Percentiles rank a stretch among this genome's conserved stretches.
Evolutionary conservation across 2,888 invertebrate species (phyloP).

Genomic region (Muschampia plurimacula): DNA sequence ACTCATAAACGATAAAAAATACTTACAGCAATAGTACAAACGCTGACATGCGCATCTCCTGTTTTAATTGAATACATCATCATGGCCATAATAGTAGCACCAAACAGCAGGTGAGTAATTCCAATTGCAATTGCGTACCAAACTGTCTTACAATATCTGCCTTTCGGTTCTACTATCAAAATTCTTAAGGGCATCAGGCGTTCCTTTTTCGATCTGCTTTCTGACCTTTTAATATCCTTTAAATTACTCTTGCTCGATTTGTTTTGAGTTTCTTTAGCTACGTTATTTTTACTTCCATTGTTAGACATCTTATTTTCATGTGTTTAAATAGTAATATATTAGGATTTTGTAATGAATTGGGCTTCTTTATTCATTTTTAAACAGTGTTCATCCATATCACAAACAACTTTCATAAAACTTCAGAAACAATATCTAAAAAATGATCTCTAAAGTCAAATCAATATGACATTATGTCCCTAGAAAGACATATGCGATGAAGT

Average conservation of each 20-base stretch:
- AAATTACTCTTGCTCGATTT: not conserved
- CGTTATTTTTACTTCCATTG: conserved; percentile 18
- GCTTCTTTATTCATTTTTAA: conserved; percentile 4
- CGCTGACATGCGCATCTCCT: conserved; percentile 51
- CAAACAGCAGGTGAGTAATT: conserved; percentile 53
- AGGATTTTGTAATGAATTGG: not conserved
- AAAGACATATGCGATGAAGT: conserved; percentile 13
- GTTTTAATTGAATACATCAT: conserved; percentile 50
- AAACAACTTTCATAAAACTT: not conserved
- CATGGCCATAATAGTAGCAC: conserved; percentile 54
- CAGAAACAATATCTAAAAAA: not conserved
- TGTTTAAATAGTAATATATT: not conserved
- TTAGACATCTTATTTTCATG: conserved; percentile 6
- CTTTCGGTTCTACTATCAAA: conserved; percentile 52
- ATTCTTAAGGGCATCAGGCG: conserved; percentile 49
- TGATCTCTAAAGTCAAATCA: conserved; percentile 12
- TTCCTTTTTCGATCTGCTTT: conserved; percentile 2
- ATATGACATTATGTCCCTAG: conserved; percentile 9
- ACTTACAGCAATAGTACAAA: conserved; percentile 57
- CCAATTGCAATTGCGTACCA: conserved; percentile 55
- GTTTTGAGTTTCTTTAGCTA: conserved; percentile 12
- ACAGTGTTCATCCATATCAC: not conserved
- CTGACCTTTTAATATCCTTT: not conserved
- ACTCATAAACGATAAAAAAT: not conserved
- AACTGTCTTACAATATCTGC: conserved; percentile 53